These are phyloP conservation scores for Mesocentrotus franciscanus DNA, from an alignment of 53 echinoderm and acorn worm genomes.

Conservation along the genomic window DNA sequence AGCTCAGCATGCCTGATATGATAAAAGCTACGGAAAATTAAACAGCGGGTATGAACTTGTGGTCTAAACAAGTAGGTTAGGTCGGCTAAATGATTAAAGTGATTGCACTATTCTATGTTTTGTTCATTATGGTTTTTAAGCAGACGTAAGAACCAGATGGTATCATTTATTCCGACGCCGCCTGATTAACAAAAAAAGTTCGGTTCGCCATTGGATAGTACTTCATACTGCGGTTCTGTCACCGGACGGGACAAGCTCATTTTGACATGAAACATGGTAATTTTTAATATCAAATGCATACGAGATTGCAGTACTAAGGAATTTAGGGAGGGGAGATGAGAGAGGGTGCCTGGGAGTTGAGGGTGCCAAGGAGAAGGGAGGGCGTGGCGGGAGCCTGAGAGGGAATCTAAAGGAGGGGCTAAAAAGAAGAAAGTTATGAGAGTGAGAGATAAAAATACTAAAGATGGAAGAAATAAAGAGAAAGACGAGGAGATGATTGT, in stretches of 20 bases:
- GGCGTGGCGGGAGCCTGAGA: not conserved
- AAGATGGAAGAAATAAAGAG: not conserved
- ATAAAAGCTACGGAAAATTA: too few species aligned
- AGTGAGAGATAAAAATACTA: too few species aligned
- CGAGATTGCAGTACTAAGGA: not conserved
- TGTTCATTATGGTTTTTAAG: conserved; percentile 7
- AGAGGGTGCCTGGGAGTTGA: too few species aligned
- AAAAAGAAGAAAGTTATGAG: too few species aligned
- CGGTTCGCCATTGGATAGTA: not conserved
- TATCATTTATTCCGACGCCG: conserved; percentile 15
- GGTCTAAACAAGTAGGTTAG: too few species aligned
- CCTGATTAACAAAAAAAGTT: conserved; percentile 37
- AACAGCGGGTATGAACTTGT: too few species aligned
- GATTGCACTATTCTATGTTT: conserved; percentile 10
- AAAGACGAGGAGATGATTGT: not conserved
- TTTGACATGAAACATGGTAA: conserved; percentile 31
- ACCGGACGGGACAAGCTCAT: not conserved
- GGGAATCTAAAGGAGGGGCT: not conserved
- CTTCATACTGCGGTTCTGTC: conserved; percentile 5
- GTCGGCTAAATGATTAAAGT: not conserved
- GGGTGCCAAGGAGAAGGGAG: not conserved
- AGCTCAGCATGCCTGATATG: too few species aligned
- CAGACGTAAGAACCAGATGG: conserved; percentile 6
- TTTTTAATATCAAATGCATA: not conserved
- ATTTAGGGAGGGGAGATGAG: not conserved